Evolutionary conservation across 2,797 vertebrate genomes (phyloP), one percentile per base, ranked within the genome.

Genomic region (Erethizon dorsatum): DNA sequence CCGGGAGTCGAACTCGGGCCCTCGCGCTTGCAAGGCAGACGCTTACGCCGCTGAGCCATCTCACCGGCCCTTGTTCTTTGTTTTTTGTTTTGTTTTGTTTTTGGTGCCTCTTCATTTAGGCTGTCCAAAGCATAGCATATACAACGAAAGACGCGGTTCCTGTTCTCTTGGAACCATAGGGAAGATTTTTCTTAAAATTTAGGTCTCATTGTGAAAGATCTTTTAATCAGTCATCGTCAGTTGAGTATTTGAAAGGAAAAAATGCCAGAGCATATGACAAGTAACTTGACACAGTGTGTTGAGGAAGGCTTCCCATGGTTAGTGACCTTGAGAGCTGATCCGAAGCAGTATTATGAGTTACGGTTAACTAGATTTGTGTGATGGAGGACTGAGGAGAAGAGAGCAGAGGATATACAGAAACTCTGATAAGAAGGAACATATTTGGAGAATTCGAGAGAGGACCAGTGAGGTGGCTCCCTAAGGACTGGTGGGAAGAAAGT

Each of bases 291-390:
- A 75, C 12, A 75, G 22, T 77, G 57, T 41, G n/a, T 83, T 11
- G 52, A 94, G 57, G 54, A 91, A 79, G 41, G 11, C 41, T 84
- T 88, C 8, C 28, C 31, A 52, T 54, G 90, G 41, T 52, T 78
- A 78, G 18, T 83, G 52, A 94, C 37, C 26, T 77, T 89, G 83
- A 83, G 17, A 94, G 18, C 88, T 89, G n/a, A 82, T 85, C 45
- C 78, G 33, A 93, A 88, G 56, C 37, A 82, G 83, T 31, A n/a
- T 78, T 31, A n/a, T 75, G 56, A 90, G 24, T 80, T 92, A 87
- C 73, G 17, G 71, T 61, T 86, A 94, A 52, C 22, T 59, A 41
- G 45, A 77, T 59, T 56, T 75, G 61, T 95, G 47, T 95, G 73
- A 28, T 63, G 5, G 12, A 79, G 31, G 37, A 80, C 31, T 78